These are phyloP conservation scores for Podotricha telesiphe DNA, from an alignment of 2,888 invertebrate species.

Conservation along the genomic window DNA sequence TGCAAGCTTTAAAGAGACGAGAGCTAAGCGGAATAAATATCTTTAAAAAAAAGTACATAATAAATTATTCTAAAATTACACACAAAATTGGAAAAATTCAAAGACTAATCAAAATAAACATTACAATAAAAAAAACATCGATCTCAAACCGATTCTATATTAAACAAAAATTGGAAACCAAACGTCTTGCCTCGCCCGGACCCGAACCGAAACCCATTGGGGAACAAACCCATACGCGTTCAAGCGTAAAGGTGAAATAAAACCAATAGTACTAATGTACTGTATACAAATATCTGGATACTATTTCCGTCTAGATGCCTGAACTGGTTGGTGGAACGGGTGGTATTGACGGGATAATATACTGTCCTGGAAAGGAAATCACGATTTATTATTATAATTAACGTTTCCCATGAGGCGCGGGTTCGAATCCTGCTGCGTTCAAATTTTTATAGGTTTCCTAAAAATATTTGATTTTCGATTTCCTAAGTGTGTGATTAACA, in stretches of 20 bases:
- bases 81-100: slow-evolving; percentile 1
- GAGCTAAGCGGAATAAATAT: not conserved
- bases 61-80: not conserved
- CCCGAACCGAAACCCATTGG: slow-evolving; percentile 45
- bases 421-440: too few relatives aligned
- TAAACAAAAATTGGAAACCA: slow-evolving; percentile 6
- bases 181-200: slow-evolving; percentile 39
- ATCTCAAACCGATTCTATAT: not conserved
- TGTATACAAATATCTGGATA: slow-evolving; percentile 46
- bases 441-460: too few relatives aligned
- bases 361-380: slow-evolving; percentile 67
- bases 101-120: too few relatives aligned
- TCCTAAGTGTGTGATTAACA: too few relatives aligned
- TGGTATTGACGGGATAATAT: slow-evolving; percentile 72
- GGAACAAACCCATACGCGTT: slow-evolving; percentile 58
- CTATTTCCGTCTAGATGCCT: slow-evolving; percentile 66
- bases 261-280: slow-evolving; percentile 53
- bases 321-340: slow-evolving; percentile 76
- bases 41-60: not conserved
- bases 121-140: slow-evolving; percentile 1
- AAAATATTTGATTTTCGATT: too few relatives aligned
- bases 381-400: not conserved
- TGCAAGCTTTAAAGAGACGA: not conserved
- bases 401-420: too few relatives aligned
- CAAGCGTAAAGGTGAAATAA: slow-evolving; percentile 60